Base-by-base conservation (phyloP, 2,797 vertebrate species). In the Pseudochromis fuscus region DNA sequence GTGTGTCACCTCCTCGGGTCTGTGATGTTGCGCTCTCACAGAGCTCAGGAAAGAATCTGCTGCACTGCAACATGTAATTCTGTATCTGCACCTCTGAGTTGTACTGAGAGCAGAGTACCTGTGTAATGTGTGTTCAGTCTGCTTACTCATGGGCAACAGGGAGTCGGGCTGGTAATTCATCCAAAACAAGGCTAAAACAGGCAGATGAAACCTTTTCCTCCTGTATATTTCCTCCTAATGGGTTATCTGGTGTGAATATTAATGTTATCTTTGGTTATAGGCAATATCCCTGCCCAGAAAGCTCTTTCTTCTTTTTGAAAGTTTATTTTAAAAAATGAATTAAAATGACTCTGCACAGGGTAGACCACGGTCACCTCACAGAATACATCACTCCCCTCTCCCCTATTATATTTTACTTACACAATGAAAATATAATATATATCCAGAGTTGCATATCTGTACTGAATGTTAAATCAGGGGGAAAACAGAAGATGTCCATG, bases 391-490 rank as follows among this genome's bases (percentile, higher is more conserved):
- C 52, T 66, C 56, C 64, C 74, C 30, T 73, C 51, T 60, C 51
- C 71, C 51, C 13, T 71, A 71, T 71, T 72, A 67, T 82, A 66
- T 76, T 82, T 63, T 84, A 66, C 71, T 74, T 53, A 72, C 77
- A 73, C 77, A 79, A 49, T 42, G 28, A 75, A 72, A 72, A 79
- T 56, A 66, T 83, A n/a, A n/a, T 75, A 60, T 70, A 68, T 50
- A 83, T 67, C 61, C 63, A 80, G 71, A 75, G 67, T 87, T 61
- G 71, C 48, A 76, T 86, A 81, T 75, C 53, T 88, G 64, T 60
- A 70, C 68, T 87, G 83, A 88, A 88, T 90, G 85, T 88, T 77
- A 71, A 65, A 82, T 83, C 71, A 84, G 71, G 59, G 76, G 71
- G 62, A 52, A 83, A 85, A 82, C 55, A 13, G 67, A 89, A 82